phyloP scores from a whole-genome alignment of 2,888 invertebrate species.

The Eristalinus aeneus region DNA sequence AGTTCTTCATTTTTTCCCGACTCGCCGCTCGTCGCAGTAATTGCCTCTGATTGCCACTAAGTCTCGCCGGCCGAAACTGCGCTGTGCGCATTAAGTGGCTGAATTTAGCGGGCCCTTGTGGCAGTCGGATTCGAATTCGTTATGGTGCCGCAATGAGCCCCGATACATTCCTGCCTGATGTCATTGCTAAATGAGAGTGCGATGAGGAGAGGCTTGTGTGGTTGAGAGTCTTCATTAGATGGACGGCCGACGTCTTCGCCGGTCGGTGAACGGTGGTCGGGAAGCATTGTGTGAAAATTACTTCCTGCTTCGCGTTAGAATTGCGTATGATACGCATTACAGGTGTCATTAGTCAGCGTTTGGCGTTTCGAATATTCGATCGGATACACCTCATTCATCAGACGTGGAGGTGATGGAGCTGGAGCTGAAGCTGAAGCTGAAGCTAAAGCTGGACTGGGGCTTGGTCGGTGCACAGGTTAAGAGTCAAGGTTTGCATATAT shows the following conservation, averaged over 20 bases:
- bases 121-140: conserved; percentile 54
- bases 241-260: neutral
- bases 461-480: neutral
- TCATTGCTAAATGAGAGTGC: conserved; percentile 62
- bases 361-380: neutral
- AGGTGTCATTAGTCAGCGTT: neutral
- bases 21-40: conserved; percentile 36
- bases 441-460: neutral
- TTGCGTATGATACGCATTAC: neutral
- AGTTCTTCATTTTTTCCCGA: neutral
- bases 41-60: conserved; percentile 65
- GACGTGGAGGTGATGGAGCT: neutral
- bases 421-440: too few relatives aligned
- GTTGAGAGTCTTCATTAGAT: conserved; percentile 45
- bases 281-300: neutral
- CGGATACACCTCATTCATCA: neutral
- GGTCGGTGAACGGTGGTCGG: neutral
- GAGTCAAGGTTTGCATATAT: neutral
- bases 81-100: conserved; percentile 59
- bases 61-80: conserved; percentile 34
- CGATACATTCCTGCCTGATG: conserved; percentile 27
- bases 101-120: conserved; percentile 62
- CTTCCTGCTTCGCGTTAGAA: conserved; percentile 15
- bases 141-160: conserved; percentile 46
- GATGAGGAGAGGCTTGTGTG: conserved; percentile 22